Conservation (phyloP, 2,797 vertebrate genomes). For the Cryptoprocta ferox region DNA sequence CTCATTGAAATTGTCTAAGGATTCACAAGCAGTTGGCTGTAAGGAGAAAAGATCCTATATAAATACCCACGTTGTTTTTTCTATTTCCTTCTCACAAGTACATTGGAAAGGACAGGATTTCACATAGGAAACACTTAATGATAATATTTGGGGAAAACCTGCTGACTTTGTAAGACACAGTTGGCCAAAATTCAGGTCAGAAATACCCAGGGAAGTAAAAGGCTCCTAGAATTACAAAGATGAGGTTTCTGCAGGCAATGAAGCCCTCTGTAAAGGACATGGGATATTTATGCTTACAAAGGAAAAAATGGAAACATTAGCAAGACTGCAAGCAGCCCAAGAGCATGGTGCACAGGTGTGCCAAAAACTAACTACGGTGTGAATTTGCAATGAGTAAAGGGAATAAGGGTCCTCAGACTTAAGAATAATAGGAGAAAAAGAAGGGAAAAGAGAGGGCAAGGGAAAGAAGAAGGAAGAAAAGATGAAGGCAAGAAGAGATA, state of each 20-base stretch:
- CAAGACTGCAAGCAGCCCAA: slow-evolving; percentile 67
- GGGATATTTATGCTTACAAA: slow-evolving; percentile 77
- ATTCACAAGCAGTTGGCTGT: slow-evolving; percentile 55
- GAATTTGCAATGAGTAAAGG: background rate
- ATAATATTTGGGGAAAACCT: slow-evolving; percentile 83
- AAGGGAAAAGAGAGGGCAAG: background rate
- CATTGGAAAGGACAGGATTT: slow-evolving; percentile 82
- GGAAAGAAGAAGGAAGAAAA: background rate
- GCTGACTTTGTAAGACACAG: slow-evolving; percentile 83
- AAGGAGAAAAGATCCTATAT: slow-evolving; percentile 65
- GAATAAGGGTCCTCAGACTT: background rate
- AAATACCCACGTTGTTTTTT: slow-evolving; percentile 73
- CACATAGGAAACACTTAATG: slow-evolving; percentile 84
- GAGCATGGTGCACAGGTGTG: slow-evolving; percentile 29
- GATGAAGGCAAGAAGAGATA: background rate
- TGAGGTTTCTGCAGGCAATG: slow-evolving; percentile 71
- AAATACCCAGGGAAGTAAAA: slow-evolving; percentile 78
- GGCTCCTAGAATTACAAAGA: slow-evolving; percentile 65
- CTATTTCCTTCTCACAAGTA: slow-evolving; percentile 83
- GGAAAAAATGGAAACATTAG: slow-evolving; percentile 63
- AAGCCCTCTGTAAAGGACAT: slow-evolving; percentile 77
- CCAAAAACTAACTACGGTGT: slow-evolving; percentile 64
- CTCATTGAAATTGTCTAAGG: slow-evolving; percentile 55
- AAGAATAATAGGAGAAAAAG: background rate
- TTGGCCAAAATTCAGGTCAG: slow-evolving; percentile 82